Base-by-base conservation (phyloP, 2,797 vertebrate genomes). In the Pterois miles region DNA sequence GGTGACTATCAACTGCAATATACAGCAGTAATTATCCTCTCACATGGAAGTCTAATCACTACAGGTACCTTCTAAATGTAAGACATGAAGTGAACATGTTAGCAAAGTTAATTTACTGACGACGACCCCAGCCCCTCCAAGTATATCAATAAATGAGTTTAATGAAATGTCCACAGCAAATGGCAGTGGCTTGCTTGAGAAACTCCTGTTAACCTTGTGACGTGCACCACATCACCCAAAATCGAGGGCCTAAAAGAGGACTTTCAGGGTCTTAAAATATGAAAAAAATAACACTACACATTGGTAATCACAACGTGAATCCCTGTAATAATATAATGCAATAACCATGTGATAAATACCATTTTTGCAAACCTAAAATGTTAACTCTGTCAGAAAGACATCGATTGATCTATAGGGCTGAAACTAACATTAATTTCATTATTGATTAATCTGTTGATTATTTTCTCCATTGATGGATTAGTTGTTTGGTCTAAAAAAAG, bases 1-100 rank as follows among this genome's bases (percentile, higher is more conserved):
- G 60, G 60, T 82, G 65, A 80, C 46, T 10, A 50, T 66, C 23
- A 60, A 76, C 74, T 76, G 52, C 23, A 52, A 68, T 33, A 58
- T 50, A 84, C 33, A 65, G 27, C 64, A 74, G 66, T 23, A 43
- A n/a, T 69, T 34, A 31, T 65, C 67, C 34, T 78, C 43, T 57
- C 66, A 48, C 11, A 59, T 27, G 2, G 18, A 65, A 74, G 38
- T n/a, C 50, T 63, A 38, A 74, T 75, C 58, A 48, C 20, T 16
- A 6, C 59, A 70, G 3, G 48, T 57, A 25, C 18, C 5, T 38
- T 66, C 7, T 27, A 62, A 64, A 65, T 50, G 18, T 48, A 20
- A 11, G 9, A 58, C 14, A 23, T 14, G 34, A 10, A n/a, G 31
- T 65, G 65, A n/a, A 65, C 62, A 71, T 58, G 52, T 62, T 78